Conservation (phyloP, 1,140 invertebrate genomes). For the Mycetomoellerius zeteki region DNA sequence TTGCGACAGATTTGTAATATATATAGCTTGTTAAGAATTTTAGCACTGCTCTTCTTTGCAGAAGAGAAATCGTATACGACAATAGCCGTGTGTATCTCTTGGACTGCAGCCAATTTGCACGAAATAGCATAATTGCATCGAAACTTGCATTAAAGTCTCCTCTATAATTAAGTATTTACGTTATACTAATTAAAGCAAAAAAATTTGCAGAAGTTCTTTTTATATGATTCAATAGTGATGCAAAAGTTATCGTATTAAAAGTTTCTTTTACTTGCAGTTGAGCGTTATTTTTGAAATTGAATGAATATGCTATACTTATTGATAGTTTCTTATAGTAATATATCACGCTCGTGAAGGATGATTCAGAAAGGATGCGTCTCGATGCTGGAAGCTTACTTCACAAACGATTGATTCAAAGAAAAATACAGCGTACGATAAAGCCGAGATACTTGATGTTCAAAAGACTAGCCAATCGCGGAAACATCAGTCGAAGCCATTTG, state of each 20-base stretch:
- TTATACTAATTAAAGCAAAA: conserved; percentile 19
- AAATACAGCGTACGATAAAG: conserved; percentile 26
- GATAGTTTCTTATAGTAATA: neutral
- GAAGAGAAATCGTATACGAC: conserved; percentile 37
- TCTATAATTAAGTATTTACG: conserved; percentile 37
- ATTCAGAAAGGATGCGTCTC: neutral
- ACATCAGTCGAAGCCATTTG: conserved; percentile 18
- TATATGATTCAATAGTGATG: neutral
- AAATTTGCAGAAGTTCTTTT: neutral
- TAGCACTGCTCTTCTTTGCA: neutral
- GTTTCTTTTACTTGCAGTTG: neutral
- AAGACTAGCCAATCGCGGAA: conserved; percentile 33
- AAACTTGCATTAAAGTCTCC: conserved; percentile 50
- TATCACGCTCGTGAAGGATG: conserved; percentile 11
- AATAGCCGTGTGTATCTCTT: conserved; percentile 29
- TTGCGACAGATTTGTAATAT: neutral
- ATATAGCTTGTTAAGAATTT: conserved; percentile 11
- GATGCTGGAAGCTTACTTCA: neutral
- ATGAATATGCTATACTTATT: neutral
- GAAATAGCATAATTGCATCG: conserved; percentile 27
- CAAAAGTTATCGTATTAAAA: neutral
- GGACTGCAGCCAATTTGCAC: conserved; percentile 47
- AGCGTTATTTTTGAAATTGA: neutral
- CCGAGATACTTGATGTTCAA: conserved; percentile 39
- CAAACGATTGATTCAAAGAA: conserved; percentile 35